These are phyloP conservation scores for Lichenostomus cassidix DNA, from an alignment of 2,113 vertebrate genomes.

Conservation along the genomic window DNA sequence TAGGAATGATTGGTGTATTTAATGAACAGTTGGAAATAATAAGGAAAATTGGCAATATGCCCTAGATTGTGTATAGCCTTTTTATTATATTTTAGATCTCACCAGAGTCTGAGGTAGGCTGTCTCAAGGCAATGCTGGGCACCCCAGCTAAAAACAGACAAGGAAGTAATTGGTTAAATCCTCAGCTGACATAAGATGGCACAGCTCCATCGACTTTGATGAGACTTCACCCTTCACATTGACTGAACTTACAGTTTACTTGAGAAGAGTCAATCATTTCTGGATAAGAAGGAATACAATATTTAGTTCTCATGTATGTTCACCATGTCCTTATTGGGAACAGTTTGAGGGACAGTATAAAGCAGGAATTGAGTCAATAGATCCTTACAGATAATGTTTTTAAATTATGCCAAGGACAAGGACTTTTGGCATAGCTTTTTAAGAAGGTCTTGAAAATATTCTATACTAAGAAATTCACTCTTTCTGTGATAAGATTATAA, in stretches of 20 bases:
- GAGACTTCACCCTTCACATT: background rate
- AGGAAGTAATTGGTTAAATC: background rate
- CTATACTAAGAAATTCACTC: background rate
- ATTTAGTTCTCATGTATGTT: background rate
- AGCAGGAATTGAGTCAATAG: background rate
- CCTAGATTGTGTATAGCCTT: background rate
- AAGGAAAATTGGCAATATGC: background rate
- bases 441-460: background rate
- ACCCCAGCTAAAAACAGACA: background rate
- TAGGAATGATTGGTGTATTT: background rate
- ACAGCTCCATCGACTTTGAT: background rate
- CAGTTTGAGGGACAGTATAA: background rate
- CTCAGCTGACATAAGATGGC: background rate
- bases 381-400: background rate
- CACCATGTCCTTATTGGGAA: background rate
- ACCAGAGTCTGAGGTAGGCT: background rate
- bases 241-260: background rate
- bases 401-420: background rate
- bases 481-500: background rate
- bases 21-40: background rate
- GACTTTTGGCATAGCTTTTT: background rate
- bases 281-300: background rate
- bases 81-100: background rate
- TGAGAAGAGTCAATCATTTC: background rate
- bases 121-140: background rate